Base-by-base conservation (phyloP, 2,113 vertebrate species). In the Tachuris rubrigastra region DNA sequence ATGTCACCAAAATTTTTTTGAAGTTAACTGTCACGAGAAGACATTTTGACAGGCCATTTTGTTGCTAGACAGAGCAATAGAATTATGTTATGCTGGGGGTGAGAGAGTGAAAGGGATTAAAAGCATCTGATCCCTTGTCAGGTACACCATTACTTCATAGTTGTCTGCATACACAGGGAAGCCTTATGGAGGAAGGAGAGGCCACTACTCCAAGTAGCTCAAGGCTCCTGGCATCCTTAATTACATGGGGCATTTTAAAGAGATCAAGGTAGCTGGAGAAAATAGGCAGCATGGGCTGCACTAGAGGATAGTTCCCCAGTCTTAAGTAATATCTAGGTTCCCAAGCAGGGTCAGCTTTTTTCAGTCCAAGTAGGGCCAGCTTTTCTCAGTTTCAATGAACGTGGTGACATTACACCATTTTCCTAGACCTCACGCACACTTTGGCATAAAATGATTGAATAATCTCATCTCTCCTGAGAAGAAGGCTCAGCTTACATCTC, bases 31-130 rank as follows among this genome's bases (percentile, higher is more conserved):
- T 93, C 96, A 96, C 37, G 77, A 73, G 44, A 69, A 90, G 93
- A 93, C 88, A 91, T 85, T 94, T 96, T 96, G 96, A 97, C 95
- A 96, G 77, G 86, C 69, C 69, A 6, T 79, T 96, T 66, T 96
- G 73, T 87, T 90, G 58, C 83, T 66, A 68, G 62, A 65, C 58
- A 89, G 7, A 60, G 76, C 76, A 90, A 75, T 9, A 75, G 69
- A 90, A 90, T 60, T 81, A 60, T 16, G 31, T 30, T 65, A 71
- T 1, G 1, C 50, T 30, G 44, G 9, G 20, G 14, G 17, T 12
- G 47, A 77, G 33, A 7, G 62, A 56, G 31, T 65, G 62, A 55
- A 73, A 58, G 62, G 65, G 20, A 85, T 55, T 55, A 88, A 84
- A 71, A 75, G 33, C 37, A 86, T 41, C 39, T 21, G 35, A 67